These are phyloP conservation scores for Sarcophaga caerulescens DNA, from an alignment of 2,888 invertebrate species.

Conservation along the genomic window DNA sequence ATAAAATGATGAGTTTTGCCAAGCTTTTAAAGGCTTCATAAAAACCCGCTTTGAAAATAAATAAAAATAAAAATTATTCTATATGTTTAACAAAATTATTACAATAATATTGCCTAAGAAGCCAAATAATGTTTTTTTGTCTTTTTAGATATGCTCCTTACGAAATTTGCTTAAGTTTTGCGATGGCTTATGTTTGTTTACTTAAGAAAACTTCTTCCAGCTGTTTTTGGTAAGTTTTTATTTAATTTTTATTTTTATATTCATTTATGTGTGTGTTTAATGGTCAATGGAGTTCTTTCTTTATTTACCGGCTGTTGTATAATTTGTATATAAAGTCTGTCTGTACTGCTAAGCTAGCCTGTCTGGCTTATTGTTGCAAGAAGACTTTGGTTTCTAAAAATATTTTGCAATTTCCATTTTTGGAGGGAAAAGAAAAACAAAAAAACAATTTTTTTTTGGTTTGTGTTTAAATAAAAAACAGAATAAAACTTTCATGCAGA, in stretches of 20 bases:
- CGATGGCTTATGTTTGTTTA: background rate
- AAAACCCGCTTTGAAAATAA: background rate
- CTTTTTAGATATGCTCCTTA: conserved; percentile 1
- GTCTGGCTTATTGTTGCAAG: conserved; percentile 39
- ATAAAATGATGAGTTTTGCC: conserved; percentile 29
- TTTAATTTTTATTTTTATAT: background rate
- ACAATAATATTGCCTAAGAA: background rate
- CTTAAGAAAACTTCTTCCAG: conserved; percentile 22
- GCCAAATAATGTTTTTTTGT: background rate
- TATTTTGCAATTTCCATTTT: conserved; percentile 64
- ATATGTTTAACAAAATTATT: background rate
- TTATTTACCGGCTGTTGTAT: conserved; percentile 30
- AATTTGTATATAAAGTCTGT: conserved; percentile 41
- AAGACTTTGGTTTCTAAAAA: conserved; percentile 29
- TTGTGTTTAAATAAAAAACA: background rate
- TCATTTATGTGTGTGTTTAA: background rate
- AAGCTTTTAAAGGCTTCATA: background rate
- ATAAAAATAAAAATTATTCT: background rate
- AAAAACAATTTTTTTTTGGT: background rate
- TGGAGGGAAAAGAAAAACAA: conserved; percentile 28
- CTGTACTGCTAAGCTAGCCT: conserved; percentile 40
- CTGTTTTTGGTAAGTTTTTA: conserved; percentile 27
- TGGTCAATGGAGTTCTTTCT: background rate
- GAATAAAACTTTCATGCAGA: background rate
- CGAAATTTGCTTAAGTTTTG: conserved; percentile 41